Evolutionary conservation across 1,140 invertebrate species (phyloP), one percentile per base, ranked within the genome.

Genomic region (Penaeus indicus): DNA sequence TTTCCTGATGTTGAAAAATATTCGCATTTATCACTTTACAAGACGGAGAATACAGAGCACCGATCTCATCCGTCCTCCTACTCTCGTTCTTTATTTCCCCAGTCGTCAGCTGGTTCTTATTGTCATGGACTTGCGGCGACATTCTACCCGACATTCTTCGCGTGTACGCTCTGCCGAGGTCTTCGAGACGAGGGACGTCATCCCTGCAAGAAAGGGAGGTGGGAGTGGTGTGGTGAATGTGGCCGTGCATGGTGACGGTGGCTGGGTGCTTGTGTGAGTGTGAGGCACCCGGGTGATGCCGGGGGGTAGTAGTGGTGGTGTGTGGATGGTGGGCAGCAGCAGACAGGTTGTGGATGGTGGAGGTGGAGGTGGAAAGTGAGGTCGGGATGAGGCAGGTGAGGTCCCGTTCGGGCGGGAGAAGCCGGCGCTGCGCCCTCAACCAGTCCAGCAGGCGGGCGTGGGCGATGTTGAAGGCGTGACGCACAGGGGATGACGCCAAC

Each of bases 401-500:
- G 84, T 88, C 86, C 80, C 86, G 83, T 82, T 72, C 82, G 42
- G 90, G 90, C 60, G 90, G 89, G 25, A 91, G 88, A n/a, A 90
- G 88, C 27, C 90, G 90, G 32, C 90, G 90, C 80, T 90, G 88
- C 22, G 91, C 85, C 84, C 86, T 87, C 78, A 90, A 82, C 90
- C 90, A 90, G 61, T 88, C 88, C 32, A 90, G 75, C 64, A 90
- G 81, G 81, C 89, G 90, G 69, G 88, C 84, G 85, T 89, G 88
- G 72, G 91, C 90, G 64, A 90, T 89, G 79, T 86, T 85, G 82
- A 88, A 90, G 79, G 90, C 90, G 77, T 88, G 88, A 64, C 85
- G 81, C 77, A 69, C 85, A 62, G 86, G 83, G 42, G 89, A 89
- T 42, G 85, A 83, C 75, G 81, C 82, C 77, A 89, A 93, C 91